phyloP scores from a whole-genome alignment of 37 sponge, comb jelly and placozoan species.

The Halichondria panicea region DNA sequence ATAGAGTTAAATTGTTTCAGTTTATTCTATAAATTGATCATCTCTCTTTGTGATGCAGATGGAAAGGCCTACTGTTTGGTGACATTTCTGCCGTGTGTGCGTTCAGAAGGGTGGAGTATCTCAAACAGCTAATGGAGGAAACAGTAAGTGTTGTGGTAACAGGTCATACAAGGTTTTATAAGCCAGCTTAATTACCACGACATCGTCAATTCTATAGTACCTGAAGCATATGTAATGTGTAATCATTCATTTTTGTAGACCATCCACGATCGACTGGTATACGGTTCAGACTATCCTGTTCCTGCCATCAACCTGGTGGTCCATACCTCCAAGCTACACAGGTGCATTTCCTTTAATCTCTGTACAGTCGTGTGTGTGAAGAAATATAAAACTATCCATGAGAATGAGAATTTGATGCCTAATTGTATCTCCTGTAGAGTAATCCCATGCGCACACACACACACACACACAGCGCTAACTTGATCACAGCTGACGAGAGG shows the following conservation, averaged over 20 bases:
- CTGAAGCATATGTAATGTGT: not conserved
- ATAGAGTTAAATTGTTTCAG: too few relatives aligned
- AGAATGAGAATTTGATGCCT: too few relatives aligned
- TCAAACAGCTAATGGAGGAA: slow-evolving; percentile 57
- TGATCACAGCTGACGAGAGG: slow-evolving; percentile 52
- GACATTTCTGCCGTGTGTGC: slow-evolving; percentile 87
- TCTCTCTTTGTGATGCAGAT: too few relatives aligned
- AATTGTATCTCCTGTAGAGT: slow-evolving; percentile 1
- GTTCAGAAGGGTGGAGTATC: slow-evolving; percentile 60
- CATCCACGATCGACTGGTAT: slow-evolving; percentile 78
- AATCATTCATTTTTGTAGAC: slow-evolving; percentile 16
- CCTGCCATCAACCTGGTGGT: slow-evolving; percentile 88
- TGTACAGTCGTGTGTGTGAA: not conserved
- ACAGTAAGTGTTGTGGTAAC: slow-evolving; percentile 32
- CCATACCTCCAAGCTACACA: slow-evolving; percentile 29
- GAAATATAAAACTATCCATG: too few relatives aligned
- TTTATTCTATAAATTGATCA: too few relatives aligned
- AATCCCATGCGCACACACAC: too few relatives aligned
- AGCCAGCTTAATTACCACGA: not conserved
- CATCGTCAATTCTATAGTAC: not conserved
- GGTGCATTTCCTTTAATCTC: not conserved
- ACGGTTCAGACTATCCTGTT: slow-evolving; percentile 91
- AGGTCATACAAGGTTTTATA: not conserved
- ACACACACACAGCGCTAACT: too few relatives aligned
- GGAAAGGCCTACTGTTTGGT: slow-evolving; percentile 71